Base-by-base conservation (phyloP, 2,888 invertebrate genomes). In the Folsomia manolachei region DNA sequence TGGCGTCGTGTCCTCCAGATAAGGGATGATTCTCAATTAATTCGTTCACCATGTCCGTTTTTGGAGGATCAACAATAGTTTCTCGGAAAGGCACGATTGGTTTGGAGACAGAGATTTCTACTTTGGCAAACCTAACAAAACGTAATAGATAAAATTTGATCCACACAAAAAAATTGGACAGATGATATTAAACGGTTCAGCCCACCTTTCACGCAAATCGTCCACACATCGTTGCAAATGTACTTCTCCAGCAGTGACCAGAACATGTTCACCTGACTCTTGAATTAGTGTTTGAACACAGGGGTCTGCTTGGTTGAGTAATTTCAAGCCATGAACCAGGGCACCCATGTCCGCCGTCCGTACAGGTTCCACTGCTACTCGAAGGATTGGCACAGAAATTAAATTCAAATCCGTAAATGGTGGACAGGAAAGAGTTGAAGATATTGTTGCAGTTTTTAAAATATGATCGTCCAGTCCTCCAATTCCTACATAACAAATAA, bases 71-170 rank as follows among this genome's bases (percentile, higher is more conserved):
- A 0, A 96, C 88, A 69, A 99, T 89, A 0, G 98, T 99, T 85
- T 99, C 99, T 79, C 94, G 88, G 82, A 98, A 95, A 4, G 97
- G 93, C 0, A 99, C 97, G 81, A 99, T 97, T 0, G 98, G 98
- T 82, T 92, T 90, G 0, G 98, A 98, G 0, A 94, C 94, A 76
- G 90, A 90, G n/a, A 97, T 86, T 66, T 93, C 91, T 73, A 94
- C 89, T 83, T 91, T 91, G 0, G 93, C 94, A 85, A 94, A 96
- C 78, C 89, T 88, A n/a, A n/a, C n/a, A n/a, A n/a, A n/a, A n/a
- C n/a, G n/a, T n/a, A n/a, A n/a, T n/a, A n/a, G n/a, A n/a, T n/a
- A n/a, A n/a, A n/a, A n/a, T n/a, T n/a, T n/a, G n/a, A n/a, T n/a
- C n/a, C n/a, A n/a, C n/a, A n/a, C n/a, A n/a, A n/a, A n/a, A n/a